A percentile compares a stretch with the other conserved stretches of the same genome.
Evolutionary conservation across 2,888 invertebrate genomes (phyloP).

Genomic region (Pachliopta kotzebuea): DNA sequence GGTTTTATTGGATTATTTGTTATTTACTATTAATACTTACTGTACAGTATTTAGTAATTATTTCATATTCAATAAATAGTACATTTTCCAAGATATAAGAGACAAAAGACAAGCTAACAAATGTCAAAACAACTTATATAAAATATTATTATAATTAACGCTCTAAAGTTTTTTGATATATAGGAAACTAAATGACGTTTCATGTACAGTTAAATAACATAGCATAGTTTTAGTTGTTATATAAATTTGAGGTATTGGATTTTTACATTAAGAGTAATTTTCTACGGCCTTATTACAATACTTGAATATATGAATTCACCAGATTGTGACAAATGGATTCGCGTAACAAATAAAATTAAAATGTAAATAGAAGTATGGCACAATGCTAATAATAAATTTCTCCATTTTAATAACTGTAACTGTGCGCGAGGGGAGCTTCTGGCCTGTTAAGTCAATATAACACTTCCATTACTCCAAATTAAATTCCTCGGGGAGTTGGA

Average conservation of each 20-base stretch:
- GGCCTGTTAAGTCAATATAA: slow-evolving; percentile 81
- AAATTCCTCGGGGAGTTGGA: slow-evolving; percentile 79
- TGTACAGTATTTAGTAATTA: too few relatives aligned
- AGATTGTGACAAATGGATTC: slow-evolving; percentile 76
- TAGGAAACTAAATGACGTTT: too few relatives aligned
- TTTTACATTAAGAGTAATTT: slow-evolving; percentile 38
- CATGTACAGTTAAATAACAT: too few relatives aligned
- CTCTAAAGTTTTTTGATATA: too few relatives aligned
- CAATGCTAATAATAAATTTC: slow-evolving; percentile 80
- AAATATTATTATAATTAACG: too few relatives aligned
- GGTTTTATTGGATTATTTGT: too few relatives aligned
- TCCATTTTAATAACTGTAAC: slow-evolving; percentile 81
- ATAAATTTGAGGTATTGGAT: slow-evolving; percentile 46
- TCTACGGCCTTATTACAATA: slow-evolving; percentile 40
- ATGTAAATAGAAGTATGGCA: slow-evolving; percentile 76
- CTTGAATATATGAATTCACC: slow-evolving; percentile 68
- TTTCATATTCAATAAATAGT: too few relatives aligned
- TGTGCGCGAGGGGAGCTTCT: slow-evolving; percentile 71
- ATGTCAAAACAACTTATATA: too few relatives aligned
- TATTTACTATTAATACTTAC: too few relatives aligned
- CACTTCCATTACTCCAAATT: slow-evolving; percentile 81
- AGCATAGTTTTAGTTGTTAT: neutral
- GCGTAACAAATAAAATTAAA: slow-evolving; percentile 80
- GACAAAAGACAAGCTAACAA: too few relatives aligned
- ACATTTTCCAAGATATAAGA: too few relatives aligned